Evolutionary conservation across 2,888 invertebrate genomes (phyloP).

Genomic region (Laspeyria flexula): DNA sequence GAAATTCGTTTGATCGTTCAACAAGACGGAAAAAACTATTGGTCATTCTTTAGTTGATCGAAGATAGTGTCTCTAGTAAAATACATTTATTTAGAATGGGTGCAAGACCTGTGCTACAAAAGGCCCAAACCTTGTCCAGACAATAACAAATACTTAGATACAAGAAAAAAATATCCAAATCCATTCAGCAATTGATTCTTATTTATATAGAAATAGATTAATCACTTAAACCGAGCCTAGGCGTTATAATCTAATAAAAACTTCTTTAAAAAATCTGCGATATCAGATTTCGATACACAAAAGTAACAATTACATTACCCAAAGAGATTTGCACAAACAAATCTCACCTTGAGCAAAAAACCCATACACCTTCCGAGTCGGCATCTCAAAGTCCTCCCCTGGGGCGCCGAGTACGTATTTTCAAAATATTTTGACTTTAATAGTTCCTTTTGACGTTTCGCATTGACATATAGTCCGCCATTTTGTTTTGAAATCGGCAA

Average conservation of each 20-base stretch:
- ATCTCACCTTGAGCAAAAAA: slow-evolving; percentile 30
- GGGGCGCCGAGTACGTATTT: slow-evolving; percentile 75
- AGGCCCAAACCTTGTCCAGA: too few relatives aligned
- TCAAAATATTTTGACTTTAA: slow-evolving; percentile 86
- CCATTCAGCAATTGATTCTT: too few relatives aligned
- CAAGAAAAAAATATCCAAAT: too few relatives aligned
- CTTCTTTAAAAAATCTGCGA: neutral
- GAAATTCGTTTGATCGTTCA: too few relatives aligned
- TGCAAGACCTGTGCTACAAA: too few relatives aligned
- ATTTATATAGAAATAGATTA: too few relatives aligned
- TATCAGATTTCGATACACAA: neutral
- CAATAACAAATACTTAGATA: too few relatives aligned
- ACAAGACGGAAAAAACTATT: too few relatives aligned
- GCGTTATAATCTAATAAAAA: neutral
- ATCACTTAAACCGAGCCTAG: too few relatives aligned
- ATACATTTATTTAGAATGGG: too few relatives aligned
- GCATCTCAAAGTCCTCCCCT: slow-evolving; percentile 67
- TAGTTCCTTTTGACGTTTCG: slow-evolving; percentile 68
- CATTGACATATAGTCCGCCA: slow-evolving; percentile 68
- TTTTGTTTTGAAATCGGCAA: slow-evolving; percentile 52
- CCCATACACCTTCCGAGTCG: slow-evolving; percentile 40
- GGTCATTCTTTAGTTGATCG: too few relatives aligned
- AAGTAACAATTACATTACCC: slow-evolving; percentile 3
- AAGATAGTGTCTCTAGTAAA: too few relatives aligned
- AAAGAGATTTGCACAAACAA: slow-evolving; percentile 32